These are phyloP conservation scores for Drosophila orena DNA, from an alignment of 1,140 invertebrate species.

Conservation along the genomic window DNA sequence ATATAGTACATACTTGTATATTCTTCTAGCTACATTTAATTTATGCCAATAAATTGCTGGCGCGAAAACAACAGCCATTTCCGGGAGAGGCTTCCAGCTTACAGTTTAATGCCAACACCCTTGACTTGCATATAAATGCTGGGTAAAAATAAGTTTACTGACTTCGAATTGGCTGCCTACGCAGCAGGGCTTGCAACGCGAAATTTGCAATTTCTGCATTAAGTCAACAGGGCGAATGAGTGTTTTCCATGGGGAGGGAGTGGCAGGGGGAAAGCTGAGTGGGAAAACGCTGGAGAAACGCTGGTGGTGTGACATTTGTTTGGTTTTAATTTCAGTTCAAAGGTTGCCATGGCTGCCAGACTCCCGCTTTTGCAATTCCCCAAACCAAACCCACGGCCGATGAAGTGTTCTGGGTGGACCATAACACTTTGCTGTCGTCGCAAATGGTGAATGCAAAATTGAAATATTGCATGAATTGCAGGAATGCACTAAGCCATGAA, in stretches of 20 bases:
- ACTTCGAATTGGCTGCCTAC: constrained; percentile 34
- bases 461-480: constrained; percentile 78
- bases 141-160: constrained; percentile 36
- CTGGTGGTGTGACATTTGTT: constrained; percentile 73
- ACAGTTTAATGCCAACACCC: constrained; percentile 56
- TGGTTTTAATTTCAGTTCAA: constrained; percentile 80
- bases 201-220: constrained; percentile 76
- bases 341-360: constrained; percentile 64
- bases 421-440: constrained; percentile 54
- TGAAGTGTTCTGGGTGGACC: constrained; percentile 20
- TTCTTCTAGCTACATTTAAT: constrained; percentile 37
- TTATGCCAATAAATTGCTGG: constrained; percentile 53
- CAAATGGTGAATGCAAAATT: constrained; percentile 52
- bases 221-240: constrained; percentile 58
- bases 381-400: constrained; percentile 24
- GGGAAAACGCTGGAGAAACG: constrained; percentile 5
- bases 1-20: too few relatives aligned
- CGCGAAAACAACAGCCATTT: constrained; percentile 25
- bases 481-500: constrained; percentile 56
- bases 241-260: not conserved
- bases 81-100: constrained; percentile 53
- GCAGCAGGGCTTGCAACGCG: constrained; percentile 24
- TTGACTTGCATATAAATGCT: not conserved
- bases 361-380: not conserved
- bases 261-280: not conserved